A percentile compares a stretch with the other conserved stretches of the same genome.
Evolutionary conservation across 2,797 vertebrate genomes (phyloP).

Genomic region (Pteropus rufus): DNA sequence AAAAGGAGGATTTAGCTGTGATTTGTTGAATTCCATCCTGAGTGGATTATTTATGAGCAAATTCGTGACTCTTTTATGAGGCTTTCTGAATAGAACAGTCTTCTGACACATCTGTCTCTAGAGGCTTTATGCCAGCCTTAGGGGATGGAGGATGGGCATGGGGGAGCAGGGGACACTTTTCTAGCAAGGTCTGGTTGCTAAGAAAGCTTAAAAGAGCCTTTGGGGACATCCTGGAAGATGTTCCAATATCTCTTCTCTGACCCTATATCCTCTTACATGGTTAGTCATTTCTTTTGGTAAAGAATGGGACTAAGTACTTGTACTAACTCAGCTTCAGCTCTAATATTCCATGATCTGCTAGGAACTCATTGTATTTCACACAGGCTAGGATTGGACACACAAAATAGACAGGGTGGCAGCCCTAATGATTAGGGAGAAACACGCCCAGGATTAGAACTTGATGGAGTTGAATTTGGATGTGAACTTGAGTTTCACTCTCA

Average conservation of each 20-base stretch:
- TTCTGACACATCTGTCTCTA: not conserved
- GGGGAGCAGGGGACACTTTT: not conserved
- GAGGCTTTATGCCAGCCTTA: not conserved
- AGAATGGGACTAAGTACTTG: too few species aligned
- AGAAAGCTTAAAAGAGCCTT: not conserved
- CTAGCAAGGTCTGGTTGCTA: not conserved
- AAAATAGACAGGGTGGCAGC: not conserved
- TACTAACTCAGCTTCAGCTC: not conserved
- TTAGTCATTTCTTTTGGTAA: not conserved
- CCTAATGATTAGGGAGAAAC: not conserved
- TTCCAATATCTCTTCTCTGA: not conserved
- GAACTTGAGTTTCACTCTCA: not conserved
- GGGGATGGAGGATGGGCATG: too few species aligned
- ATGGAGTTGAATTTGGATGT: not conserved
- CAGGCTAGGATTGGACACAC: not conserved
- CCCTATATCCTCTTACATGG: accelerated
- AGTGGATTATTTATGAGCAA: slow-evolving; percentile 50
- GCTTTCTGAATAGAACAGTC: not conserved
- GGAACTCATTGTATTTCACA: not conserved
- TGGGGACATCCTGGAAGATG: not conserved
- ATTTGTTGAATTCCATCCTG: slow-evolving; percentile 53
- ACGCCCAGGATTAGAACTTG: not conserved
- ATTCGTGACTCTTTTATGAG: not conserved
- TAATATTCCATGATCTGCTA: not conserved
- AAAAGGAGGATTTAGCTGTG: slow-evolving; percentile 54